A percentile compares a stretch with the other conserved stretches of the same genome.
Evolutionary conservation across 2,797 vertebrate species (phyloP).

Genomic region (Lates japonicus): DNA sequence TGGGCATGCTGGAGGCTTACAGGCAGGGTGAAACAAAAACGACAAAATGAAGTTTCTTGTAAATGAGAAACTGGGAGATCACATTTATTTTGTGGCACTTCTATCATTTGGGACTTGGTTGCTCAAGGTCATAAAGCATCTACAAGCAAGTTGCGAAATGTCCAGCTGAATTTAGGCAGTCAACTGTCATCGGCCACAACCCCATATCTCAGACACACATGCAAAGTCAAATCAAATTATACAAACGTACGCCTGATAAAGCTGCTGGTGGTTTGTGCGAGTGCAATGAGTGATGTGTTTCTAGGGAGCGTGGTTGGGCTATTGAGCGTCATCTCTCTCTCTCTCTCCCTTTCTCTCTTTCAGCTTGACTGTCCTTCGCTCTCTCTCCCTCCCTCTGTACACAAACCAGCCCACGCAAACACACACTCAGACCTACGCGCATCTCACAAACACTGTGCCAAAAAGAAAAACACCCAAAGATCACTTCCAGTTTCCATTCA

Average conservation of each 20-base stretch:
- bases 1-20: neutral
- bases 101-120: neutral
- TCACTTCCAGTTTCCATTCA: neutral
- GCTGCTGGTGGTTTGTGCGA: conserved; percentile 7
- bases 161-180: neutral
- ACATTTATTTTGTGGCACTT: conserved; percentile 6
- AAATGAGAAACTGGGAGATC: neutral
- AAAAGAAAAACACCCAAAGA: neutral
- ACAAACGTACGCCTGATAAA: conserved; percentile 6
- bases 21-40: neutral
- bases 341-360: conserved; percentile 9
- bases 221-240: conserved; percentile 26
- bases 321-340: conserved; percentile 8
- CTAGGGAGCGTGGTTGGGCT: conserved; percentile 5
- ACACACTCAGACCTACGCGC: neutral
- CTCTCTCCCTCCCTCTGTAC: neutral
- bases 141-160: neutral
- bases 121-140: conserved; percentile 6
- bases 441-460: neutral
- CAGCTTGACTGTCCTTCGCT: neutral
- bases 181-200: neutral
- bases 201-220: neutral
- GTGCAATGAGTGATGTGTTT: conserved; percentile 15
- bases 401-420: conserved; percentile 1
- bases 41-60: neutral